Conservation (phyloP, 2,113 vertebrate species). For the Lipotes vexillifer region DNA sequence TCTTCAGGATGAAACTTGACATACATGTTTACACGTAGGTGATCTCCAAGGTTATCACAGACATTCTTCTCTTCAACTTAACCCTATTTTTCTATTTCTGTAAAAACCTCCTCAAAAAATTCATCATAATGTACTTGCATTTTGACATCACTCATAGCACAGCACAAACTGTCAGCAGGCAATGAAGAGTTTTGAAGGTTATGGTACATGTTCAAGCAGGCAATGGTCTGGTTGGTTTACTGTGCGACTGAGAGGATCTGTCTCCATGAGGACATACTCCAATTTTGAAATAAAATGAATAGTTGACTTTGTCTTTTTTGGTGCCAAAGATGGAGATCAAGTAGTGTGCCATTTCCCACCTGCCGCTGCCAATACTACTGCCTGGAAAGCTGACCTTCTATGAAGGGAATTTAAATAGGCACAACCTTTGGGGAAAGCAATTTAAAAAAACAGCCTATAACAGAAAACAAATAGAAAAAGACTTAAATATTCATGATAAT, state of each 20-base stretch:
- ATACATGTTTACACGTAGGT: neutral
- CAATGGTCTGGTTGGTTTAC: conserved; percentile 92
- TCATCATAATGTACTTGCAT: neutral
- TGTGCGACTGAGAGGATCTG: conserved; percentile 95
- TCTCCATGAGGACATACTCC: conserved; percentile 97
- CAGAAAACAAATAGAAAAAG: neutral
- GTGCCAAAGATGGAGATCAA: neutral
- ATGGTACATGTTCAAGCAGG: neutral
- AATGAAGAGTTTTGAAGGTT: neutral
- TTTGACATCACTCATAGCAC: neutral
- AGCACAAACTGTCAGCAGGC: neutral
- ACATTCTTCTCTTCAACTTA: neutral
- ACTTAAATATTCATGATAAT: neutral
- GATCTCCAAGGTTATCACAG: neutral
- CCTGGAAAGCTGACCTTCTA: neutral
- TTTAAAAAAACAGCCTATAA: neutral
- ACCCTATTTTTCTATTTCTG: neutral
- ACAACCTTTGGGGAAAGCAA: neutral
- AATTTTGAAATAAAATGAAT: conserved; percentile 99
- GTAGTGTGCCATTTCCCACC: neutral
- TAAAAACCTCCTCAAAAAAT: neutral
- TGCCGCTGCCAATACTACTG: neutral
- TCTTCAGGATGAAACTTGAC: neutral
- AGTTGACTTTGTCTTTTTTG: conserved; percentile 88
- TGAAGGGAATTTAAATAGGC: neutral